These are phyloP conservation scores for Linurgus olivaceus DNA, from an alignment of 2,797 vertebrate genomes.

Conservation along the genomic window DNA sequence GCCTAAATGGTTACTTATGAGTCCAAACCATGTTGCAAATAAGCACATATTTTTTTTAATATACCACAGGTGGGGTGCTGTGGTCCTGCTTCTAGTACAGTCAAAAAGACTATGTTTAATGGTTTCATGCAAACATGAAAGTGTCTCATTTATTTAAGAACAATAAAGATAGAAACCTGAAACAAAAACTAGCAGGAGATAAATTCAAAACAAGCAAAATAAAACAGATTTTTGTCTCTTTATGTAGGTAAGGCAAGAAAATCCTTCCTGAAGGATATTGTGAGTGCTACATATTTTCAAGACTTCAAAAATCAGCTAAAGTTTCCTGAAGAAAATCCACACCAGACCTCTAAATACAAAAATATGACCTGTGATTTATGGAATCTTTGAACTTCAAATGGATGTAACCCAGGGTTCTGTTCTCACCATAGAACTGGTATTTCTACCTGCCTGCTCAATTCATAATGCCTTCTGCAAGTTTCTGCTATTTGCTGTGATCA, in stretches of 20 bases:
- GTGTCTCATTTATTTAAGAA: not conserved
- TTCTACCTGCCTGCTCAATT: not conserved
- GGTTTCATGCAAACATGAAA: not conserved
- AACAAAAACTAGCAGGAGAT: not conserved
- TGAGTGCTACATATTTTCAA: not conserved
- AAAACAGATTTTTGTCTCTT: not conserved
- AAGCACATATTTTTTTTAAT: not conserved
- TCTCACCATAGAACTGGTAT: not conserved
- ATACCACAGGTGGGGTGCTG: not conserved
- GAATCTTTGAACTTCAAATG: not conserved
- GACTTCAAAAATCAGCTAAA: not conserved
- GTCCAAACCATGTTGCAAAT: not conserved
- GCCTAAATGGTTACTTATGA: not conserved
- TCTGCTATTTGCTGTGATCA: not conserved
- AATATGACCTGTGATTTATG: not conserved
- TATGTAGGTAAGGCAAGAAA: not conserved
- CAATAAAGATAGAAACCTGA: not conserved
- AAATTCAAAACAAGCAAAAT: not conserved
- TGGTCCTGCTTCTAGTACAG: not conserved
- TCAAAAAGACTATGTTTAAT: not conserved
- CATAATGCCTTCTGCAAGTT: not conserved
- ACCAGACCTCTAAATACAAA: not conserved
- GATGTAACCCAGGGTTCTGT: not conserved
- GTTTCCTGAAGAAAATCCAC: not conserved
- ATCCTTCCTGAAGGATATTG: not conserved